Percentiles rank a stretch among this genome's conserved stretches.
phyloP scores from a whole-genome alignment of 2,797 vertebrate species.

The Enteromius afrohamiltoni region DNA sequence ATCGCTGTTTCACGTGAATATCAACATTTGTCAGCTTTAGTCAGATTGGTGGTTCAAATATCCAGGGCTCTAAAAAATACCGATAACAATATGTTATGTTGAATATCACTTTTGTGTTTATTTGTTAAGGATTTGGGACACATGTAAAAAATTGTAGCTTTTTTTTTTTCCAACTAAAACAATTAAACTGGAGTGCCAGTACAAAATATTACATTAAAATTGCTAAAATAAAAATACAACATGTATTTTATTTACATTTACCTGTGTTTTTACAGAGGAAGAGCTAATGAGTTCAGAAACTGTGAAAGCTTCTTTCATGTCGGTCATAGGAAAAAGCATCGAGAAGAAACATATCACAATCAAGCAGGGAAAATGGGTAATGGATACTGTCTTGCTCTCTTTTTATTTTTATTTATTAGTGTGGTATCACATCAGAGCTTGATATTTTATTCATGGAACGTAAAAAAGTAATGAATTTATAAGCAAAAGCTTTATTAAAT shows the following conservation, averaged over 20 bases:
- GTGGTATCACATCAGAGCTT: not conserved
- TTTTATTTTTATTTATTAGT: not conserved
- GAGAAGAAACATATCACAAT: slow-evolving; percentile 41
- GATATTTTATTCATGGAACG: not conserved
- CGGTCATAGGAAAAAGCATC: accelerated
- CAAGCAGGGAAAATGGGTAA: slow-evolving; percentile 56
- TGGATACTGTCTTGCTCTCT: not conserved
- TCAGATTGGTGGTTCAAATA: not conserved
- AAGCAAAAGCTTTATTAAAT: not conserved
- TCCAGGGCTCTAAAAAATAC: not conserved
- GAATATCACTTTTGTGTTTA: not conserved
- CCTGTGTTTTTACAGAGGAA: slow-evolving; percentile 53
- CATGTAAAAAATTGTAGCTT: not conserved
- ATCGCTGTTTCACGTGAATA: not conserved
- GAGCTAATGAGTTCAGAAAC: slow-evolving; percentile 44
- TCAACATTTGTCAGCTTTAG: not conserved
- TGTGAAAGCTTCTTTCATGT: slow-evolving; percentile 57
- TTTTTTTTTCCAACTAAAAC: not conserved
- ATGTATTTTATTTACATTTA: not conserved
- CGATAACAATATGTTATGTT: not conserved
- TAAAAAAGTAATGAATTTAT: not conserved
- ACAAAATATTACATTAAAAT: not conserved
- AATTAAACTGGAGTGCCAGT: not conserved
- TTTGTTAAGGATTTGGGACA: not conserved
- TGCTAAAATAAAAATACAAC: slow-evolving; percentile 3